Evolutionary conservation across 2,888 invertebrate genomes (phyloP).

Genomic region (Mystacides longicornis): DNA sequence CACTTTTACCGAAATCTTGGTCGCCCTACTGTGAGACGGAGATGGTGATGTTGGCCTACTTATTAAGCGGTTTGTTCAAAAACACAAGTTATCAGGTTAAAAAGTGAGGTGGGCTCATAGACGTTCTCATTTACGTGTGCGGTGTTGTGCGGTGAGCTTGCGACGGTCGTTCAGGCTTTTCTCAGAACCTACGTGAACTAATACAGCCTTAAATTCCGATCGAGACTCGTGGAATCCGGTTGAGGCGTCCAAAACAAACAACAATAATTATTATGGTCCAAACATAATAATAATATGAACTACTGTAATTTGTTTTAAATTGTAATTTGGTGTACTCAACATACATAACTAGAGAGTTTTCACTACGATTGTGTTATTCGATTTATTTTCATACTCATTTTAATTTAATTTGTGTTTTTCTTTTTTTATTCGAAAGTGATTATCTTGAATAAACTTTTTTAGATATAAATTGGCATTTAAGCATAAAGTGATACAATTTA

Average conservation of each 20-base stretch:
- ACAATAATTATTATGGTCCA: too few relatives aligned
- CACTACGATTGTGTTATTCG: too few relatives aligned
- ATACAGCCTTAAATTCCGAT: not conserved
- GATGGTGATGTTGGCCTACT: conserved; percentile 4
- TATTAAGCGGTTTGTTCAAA: conserved; percentile 7
- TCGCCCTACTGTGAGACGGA: not conserved
- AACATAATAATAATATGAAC: too few relatives aligned
- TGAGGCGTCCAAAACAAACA: not conserved
- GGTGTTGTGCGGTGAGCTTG: not conserved
- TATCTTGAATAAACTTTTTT: too few relatives aligned
- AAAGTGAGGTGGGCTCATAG: not conserved
- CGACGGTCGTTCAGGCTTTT: not conserved
- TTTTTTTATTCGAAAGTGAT: too few relatives aligned
- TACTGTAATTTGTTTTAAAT: too few relatives aligned
- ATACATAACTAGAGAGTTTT: too few relatives aligned
- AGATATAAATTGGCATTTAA: too few relatives aligned
- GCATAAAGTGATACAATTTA: too few relatives aligned
- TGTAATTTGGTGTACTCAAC: too few relatives aligned
- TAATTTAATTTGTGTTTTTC: too few relatives aligned
- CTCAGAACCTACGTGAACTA: not conserved
- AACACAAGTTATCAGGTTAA: conserved; percentile 1
- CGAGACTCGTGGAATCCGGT: not conserved
- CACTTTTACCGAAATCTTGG: not conserved
- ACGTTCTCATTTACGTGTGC: not conserved
- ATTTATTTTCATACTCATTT: too few relatives aligned